Percentiles rank a stretch among this genome's conserved stretches.
Conservation (phyloP, 2,113 vertebrate species). For the Vanacampus margaritifer region DNA sequence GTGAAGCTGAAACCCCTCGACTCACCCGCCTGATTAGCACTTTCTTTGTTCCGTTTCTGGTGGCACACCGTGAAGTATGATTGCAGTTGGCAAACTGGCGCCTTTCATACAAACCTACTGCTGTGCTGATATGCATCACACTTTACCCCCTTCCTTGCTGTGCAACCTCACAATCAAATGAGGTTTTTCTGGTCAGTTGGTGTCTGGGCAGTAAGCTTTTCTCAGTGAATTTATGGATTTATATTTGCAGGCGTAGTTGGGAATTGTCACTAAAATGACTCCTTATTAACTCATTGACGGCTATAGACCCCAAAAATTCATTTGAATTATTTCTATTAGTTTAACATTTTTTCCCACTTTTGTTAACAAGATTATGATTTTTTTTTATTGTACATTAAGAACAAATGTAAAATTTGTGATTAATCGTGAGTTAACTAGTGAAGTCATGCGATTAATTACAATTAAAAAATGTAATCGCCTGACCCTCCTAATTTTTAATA, state of each 20-base stretch:
- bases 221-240: constrained; percentile 33
- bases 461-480: too few species aligned
- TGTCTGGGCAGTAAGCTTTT: constrained; percentile 47
- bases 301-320: too few species aligned
- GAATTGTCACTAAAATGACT: constrained; percentile 5
- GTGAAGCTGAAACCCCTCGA: constrained; percentile 46
- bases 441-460: too few species aligned
- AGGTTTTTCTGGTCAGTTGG: constrained; percentile 54
- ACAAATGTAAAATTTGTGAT: too few species aligned
- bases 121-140: constrained; percentile 61
- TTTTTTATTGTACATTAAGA: too few species aligned
- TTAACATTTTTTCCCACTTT: too few species aligned
- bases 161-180: constrained; percentile 55
- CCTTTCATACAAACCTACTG: constrained; percentile 58
- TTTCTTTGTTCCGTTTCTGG: constrained; percentile 59
- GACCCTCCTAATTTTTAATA: too few species aligned
- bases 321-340: too few species aligned
- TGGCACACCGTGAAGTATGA: constrained; percentile 52
- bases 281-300: too few species aligned
- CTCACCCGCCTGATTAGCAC: constrained; percentile 53
- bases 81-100: constrained; percentile 61
- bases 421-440: too few species aligned
- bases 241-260: constrained; percentile 15
- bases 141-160: constrained; percentile 39
- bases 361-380: too few species aligned